phyloP scores from a whole-genome alignment of 2,797 vertebrate genomes.

The Brachymystax lenok region DNA sequence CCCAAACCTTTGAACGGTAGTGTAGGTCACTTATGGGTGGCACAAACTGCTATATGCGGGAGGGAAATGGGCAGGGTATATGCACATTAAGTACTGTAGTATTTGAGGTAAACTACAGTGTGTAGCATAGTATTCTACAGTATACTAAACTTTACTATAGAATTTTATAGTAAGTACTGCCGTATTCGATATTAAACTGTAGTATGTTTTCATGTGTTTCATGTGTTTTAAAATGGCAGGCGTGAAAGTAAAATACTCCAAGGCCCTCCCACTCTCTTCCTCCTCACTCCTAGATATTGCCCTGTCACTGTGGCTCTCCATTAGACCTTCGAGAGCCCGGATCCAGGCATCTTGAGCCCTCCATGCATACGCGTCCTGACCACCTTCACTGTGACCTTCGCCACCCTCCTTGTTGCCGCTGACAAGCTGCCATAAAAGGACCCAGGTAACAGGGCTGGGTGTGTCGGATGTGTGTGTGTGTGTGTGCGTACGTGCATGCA shows the following conservation, averaged over 20 bases:
- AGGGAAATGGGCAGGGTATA: too few relatives aligned
- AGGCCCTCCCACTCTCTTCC: neutral
- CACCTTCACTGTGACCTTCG: conserved; percentile 53
- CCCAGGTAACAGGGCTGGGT: neutral
- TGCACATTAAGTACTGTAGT: too few relatives aligned
- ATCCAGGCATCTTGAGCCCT: conserved; percentile 40
- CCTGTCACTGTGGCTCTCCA: conserved; percentile 41
- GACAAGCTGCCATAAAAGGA: conserved; percentile 25
- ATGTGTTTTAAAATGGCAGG: conserved; percentile 46
- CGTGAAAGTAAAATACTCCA: conserved; percentile 47
- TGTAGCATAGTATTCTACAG: too few relatives aligned
- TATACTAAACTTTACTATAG: too few relatives aligned
- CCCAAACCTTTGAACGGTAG: too few relatives aligned
- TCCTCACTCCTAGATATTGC: too few relatives aligned
- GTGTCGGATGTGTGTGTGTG: conserved; percentile 8
- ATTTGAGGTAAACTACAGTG: too few relatives aligned
- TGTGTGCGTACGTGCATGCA: neutral
- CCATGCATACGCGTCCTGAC: conserved; percentile 23
- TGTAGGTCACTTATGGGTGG: too few relatives aligned
- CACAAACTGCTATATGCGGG: too few relatives aligned
- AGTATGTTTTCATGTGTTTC: too few relatives aligned
- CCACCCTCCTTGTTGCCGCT: conserved; percentile 19
- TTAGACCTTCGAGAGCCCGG: conserved; percentile 34
- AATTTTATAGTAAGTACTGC: too few relatives aligned
- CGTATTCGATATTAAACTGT: too few relatives aligned